Evolutionary conservation across 2,113 vertebrate genomes (phyloP).

Genomic region (Thinocorus orbignyianus): DNA sequence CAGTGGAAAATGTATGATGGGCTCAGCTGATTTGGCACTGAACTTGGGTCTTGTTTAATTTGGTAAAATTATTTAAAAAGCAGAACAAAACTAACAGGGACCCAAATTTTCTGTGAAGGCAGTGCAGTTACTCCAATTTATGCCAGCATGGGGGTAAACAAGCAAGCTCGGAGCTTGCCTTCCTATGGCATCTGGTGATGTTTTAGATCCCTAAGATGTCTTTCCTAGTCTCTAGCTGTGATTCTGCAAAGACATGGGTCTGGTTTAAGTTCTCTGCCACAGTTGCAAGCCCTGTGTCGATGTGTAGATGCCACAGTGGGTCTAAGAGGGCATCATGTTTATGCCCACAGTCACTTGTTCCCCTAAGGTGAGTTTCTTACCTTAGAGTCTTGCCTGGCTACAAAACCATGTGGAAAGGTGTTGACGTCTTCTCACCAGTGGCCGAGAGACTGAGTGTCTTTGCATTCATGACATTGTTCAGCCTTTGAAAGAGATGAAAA

Average conservation of each 20-base stretch:
- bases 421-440: neutral
- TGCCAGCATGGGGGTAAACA: neutral
- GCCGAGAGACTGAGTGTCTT: neutral
- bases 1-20: neutral
- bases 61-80: neutral
- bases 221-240: neutral
- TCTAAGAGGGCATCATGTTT: neutral
- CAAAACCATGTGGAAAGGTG: neutral
- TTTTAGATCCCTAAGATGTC: neutral
- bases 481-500: neutral
- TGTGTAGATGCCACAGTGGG: too few relatives aligned
- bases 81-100: neutral
- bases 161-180: neutral
- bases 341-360: neutral
- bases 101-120: neutral
- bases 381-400: neutral
- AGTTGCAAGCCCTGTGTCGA: neutral
- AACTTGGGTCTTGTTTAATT: neutral
- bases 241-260: neutral
- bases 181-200: neutral
- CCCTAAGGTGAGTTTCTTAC: neutral
- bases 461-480: neutral
- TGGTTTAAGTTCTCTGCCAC: neutral
- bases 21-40: neutral
- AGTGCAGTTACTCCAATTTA: neutral